A percentile compares a stretch with the other conserved stretches of the same genome.
Evolutionary conservation across 2,797 vertebrate genomes (phyloP).

Genomic region (Alauda arvensis): DNA sequence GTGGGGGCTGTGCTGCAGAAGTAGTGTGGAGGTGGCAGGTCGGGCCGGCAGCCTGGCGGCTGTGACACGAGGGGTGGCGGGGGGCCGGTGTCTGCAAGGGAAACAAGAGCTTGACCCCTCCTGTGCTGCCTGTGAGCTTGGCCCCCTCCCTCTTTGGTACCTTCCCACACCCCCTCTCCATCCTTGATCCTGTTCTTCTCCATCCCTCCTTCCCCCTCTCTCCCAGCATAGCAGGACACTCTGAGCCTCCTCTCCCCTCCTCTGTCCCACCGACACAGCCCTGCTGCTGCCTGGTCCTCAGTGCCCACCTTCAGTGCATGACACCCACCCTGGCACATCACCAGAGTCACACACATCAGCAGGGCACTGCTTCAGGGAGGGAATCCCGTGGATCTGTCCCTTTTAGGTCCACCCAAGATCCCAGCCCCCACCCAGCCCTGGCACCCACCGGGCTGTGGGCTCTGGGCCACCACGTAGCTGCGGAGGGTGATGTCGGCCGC

Average conservation of each 20-base stretch:
- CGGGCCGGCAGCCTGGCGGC: slow-evolving; percentile 77
- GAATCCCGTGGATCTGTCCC: background rate
- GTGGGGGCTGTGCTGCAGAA: slow-evolving; percentile 71
- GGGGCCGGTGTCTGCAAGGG: slow-evolving; percentile 71
- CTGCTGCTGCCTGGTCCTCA: background rate
- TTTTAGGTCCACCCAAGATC: fast-evolving
- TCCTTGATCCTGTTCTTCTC: background rate
- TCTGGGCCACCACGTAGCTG: slow-evolving; percentile 88
- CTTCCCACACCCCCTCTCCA: background rate
- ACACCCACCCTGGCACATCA: background rate
- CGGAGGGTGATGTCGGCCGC: slow-evolving; percentile 93
- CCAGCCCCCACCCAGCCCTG: background rate
- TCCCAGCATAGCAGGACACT: background rate
- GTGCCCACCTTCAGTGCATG: fast-evolving
- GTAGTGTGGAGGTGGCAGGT: slow-evolving; percentile 79
- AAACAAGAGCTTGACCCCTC: background rate
- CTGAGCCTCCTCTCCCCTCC: background rate
- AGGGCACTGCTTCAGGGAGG: background rate
- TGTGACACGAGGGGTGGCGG: slow-evolving; percentile 67
- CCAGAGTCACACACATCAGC: background rate
- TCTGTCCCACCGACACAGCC: background rate
- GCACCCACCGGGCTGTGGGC: slow-evolving; percentile 74
- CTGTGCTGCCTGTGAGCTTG: background rate
- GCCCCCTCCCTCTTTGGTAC: background rate
- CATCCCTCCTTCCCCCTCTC: background rate